These are phyloP conservation scores for Columba janthina DNA, from an alignment of 2,113 vertebrate genomes.

Conservation along the genomic window DNA sequence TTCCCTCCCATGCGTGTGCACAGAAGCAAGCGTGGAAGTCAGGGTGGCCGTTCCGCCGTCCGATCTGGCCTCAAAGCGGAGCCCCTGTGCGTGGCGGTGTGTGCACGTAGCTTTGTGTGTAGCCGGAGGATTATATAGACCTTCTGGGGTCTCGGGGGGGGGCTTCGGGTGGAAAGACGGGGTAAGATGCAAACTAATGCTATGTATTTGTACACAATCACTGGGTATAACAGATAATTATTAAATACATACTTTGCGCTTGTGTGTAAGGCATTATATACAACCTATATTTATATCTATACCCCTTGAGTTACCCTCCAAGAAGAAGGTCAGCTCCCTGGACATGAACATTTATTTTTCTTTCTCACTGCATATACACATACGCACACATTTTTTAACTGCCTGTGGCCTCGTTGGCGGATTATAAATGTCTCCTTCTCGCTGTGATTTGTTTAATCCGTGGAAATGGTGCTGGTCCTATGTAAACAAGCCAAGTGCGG, in stretches of 20 bases:
- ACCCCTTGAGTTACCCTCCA: constrained; percentile 69
- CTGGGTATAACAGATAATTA: constrained; percentile 31
- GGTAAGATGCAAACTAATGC: constrained; percentile 26
- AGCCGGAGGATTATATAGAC: not conserved
- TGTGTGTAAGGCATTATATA: not conserved
- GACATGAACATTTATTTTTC: constrained; percentile 83
- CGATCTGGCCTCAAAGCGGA: not conserved
- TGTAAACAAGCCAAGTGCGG: constrained; percentile 98
- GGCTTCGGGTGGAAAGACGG: not conserved
- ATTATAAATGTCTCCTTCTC: constrained; percentile 95
- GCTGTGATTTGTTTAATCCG: constrained; percentile 98
- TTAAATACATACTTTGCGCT: constrained; percentile 14
- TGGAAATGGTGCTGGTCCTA: constrained; percentile 95
- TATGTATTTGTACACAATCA: not conserved
- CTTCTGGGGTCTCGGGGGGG: not conserved
- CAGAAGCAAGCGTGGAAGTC: not conserved
- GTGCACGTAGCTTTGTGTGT: not conserved
- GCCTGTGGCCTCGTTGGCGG: constrained; percentile 90
- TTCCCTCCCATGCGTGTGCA: not conserved
- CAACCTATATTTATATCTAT: constrained; percentile 53
- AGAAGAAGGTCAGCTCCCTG: constrained; percentile 86
- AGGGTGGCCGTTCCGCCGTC: not conserved
- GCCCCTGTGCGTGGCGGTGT: not conserved
- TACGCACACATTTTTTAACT: constrained; percentile 81
- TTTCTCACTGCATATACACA: constrained; percentile 75